A percentile compares a stretch with the other conserved stretches of the same genome.
Conservation (phyloP, 2,113 vertebrate species). For the Phyllostomus hastatus region DNA sequence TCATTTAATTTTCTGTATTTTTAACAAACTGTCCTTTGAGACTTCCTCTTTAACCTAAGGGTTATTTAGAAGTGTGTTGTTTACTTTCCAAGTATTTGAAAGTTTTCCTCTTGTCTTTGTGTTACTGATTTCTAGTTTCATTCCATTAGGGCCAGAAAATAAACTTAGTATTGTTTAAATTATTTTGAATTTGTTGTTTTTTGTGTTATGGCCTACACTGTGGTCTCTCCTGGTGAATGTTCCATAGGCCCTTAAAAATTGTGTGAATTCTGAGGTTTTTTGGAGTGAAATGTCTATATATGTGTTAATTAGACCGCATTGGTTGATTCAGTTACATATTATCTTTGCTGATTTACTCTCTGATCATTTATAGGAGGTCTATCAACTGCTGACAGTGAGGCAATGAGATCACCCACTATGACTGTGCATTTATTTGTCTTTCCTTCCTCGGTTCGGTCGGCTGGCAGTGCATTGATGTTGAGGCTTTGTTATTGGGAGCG, state of each 20-base stretch:
- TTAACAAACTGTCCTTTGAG: background rate
- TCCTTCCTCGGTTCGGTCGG: too few relatives aligned
- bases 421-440: background rate
- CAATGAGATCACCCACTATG: background rate
- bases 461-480: background rate
- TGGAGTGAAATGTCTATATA: background rate
- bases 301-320: background rate
- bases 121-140: background rate
- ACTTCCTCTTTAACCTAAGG: background rate
- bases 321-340: background rate
- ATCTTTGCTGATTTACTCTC: background rate
- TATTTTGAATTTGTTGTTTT: background rate
- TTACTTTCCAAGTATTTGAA: background rate
- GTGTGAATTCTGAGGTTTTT: background rate
- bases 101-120: background rate
- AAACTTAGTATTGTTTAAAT: background rate
- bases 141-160: background rate
- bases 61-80: background rate
- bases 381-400: too few relatives aligned
- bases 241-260: background rate
- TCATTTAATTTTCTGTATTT: background rate
- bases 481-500: background rate
- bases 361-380: background rate
- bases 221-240: background rate
- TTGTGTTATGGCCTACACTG: background rate